phyloP scores from a whole-genome alignment of 2,888 invertebrate species.

The Syrphus vitripennis region DNA sequence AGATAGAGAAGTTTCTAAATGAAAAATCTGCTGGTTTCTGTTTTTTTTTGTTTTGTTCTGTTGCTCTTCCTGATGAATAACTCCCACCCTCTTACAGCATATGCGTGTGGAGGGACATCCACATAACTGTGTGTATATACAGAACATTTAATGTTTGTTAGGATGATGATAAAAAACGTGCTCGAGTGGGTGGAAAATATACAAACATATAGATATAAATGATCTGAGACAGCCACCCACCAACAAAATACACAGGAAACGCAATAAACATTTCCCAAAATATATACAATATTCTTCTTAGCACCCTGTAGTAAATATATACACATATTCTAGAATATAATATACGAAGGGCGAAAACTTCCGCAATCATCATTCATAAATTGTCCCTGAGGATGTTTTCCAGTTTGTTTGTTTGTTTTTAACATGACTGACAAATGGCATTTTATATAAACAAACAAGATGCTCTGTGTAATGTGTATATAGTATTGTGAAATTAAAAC shows the following conservation, averaged over 20 bases:
- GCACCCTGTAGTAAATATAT: conserved; percentile 1
- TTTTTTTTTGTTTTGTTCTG: not conserved
- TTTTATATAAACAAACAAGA: conserved; percentile 36
- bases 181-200: conserved; percentile 47
- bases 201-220: not conserved
- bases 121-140: not conserved
- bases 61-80: not conserved
- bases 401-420: conserved; percentile 52
- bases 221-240: not conserved
- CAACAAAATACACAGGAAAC: not conserved
- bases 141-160: not conserved
- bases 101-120: not conserved
- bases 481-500: conserved; percentile 48
- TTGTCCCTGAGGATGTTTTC: conserved; percentile 55
- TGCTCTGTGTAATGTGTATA: too few relatives aligned
- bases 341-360: conserved; percentile 33
- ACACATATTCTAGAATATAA: not conserved
- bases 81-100: not conserved
- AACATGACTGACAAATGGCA: conserved; percentile 61
- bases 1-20: conserved; percentile 3
- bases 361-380: conserved; percentile 61
- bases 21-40: conserved; percentile 46
- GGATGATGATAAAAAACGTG: conserved; percentile 42
- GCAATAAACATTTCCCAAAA: conserved; percentile 12
- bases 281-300: not conserved